Conservation (phyloP, 2,113 vertebrate genomes). For the Salminus brasiliensis region DNA sequence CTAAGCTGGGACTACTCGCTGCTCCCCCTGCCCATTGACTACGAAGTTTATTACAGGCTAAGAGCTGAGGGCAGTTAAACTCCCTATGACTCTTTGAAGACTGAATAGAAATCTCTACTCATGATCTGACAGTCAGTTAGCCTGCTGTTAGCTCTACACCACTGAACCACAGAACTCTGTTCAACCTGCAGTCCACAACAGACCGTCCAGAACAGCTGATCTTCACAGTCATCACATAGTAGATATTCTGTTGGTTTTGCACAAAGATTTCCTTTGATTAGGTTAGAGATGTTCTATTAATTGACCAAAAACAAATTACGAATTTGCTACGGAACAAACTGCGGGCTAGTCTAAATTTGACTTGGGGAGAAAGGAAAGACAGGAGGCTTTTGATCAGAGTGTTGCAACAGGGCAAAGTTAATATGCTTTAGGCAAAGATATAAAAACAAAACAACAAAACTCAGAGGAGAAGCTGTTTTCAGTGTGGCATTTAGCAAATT, state of each 20-base stretch:
- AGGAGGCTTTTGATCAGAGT: neutral
- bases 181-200: neutral
- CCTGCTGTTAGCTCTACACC: neutral
- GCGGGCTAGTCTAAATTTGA: neutral
- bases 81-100: neutral
- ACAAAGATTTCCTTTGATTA: neutral
- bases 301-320: neutral
- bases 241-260: neutral
- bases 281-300: conserved; percentile 1
- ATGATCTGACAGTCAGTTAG: neutral
- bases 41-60: neutral
- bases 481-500: neutral
- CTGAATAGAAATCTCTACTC: neutral
- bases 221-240: neutral
- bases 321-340: conserved; percentile 5
- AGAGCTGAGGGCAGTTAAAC: neutral
- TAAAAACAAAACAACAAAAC: no score
- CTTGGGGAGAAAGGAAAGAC: neutral
- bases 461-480: neutral
- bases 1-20: neutral
- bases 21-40: neutral
- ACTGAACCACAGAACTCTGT: neutral
- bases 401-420: conserved; percentile 15
- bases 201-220: neutral
- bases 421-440: neutral